phyloP scores from a whole-genome alignment of 37 sponge, comb jelly and placozoan species.

The Bolinopsis microptera region DNA sequence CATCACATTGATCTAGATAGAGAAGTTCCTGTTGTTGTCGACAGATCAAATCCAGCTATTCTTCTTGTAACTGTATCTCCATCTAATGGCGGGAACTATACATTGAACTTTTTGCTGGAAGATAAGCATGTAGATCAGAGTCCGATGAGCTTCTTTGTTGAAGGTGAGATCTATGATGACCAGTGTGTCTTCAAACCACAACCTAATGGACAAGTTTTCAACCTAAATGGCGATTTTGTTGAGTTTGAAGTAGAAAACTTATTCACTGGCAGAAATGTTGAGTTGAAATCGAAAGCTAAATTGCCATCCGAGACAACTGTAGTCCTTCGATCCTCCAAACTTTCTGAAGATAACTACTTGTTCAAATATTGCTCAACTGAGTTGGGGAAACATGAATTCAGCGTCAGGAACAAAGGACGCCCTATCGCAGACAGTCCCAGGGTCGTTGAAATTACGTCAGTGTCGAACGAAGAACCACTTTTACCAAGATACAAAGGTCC shows the following conservation, averaged over 20 bases:
- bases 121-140: neutral
- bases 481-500: neutral
- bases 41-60: neutral
- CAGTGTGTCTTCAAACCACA: neutral
- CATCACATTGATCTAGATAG: neutral
- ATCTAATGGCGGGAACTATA: conserved; percentile 1
- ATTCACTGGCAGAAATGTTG: neutral
- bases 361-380: conserved; percentile 17
- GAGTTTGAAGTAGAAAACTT: conserved; percentile 43
- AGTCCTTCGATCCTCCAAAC: neutral
- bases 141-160: conserved; percentile 10
- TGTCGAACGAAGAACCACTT: neutral
- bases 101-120: neutral
- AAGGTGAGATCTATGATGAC: neutral
- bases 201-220: neutral
- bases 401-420: neutral
- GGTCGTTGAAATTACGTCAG: neutral
- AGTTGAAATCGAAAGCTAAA: neutral
- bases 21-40: neutral
- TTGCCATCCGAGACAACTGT: neutral
- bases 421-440: conserved; percentile 1
- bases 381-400: conserved; percentile 31
- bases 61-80: neutral
- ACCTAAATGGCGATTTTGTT: neutral
- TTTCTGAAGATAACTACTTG: neutral